Evolutionary conservation across 2,113 vertebrate genomes (phyloP).

Genomic region (Oplegnathus fasciatus): DNA sequence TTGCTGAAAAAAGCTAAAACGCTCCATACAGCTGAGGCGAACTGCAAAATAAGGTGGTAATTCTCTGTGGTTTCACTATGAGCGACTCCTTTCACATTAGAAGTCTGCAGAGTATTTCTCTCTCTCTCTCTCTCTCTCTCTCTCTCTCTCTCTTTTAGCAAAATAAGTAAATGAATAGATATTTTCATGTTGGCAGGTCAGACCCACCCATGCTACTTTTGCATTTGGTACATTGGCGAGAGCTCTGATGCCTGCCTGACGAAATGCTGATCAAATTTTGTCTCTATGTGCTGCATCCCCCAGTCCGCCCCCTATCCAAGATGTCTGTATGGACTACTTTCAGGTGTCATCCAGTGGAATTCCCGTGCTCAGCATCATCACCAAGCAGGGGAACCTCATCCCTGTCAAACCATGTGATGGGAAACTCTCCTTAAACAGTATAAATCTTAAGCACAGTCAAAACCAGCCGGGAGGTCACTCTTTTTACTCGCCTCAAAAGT

Average conservation of each 20-base stretch:
- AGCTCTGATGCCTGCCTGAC: conserved; percentile 27
- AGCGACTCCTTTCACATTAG: background rate
- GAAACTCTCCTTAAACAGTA: background rate
- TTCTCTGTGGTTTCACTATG: background rate
- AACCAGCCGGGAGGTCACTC: background rate
- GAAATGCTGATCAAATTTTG: conserved; percentile 41
- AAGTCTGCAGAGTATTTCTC: background rate
- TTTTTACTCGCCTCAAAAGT: background rate
- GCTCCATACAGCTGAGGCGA: background rate
- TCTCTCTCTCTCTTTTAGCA: background rate
- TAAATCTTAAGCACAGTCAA: background rate
- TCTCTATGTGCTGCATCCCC: conserved; percentile 47
- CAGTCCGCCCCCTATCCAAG: conserved; percentile 46
- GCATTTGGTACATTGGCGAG: conserved; percentile 24
- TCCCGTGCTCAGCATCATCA: conserved; percentile 20
- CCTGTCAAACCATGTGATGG: background rate
- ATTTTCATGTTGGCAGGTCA: conserved; percentile 59
- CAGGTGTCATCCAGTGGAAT: conserved; percentile 51
- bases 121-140: background rate
- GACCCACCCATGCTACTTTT: conserved; percentile 29
- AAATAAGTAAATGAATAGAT: conserved; percentile 20
- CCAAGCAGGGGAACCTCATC: background rate
- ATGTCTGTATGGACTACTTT: conserved; percentile 61
- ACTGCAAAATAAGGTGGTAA: background rate
- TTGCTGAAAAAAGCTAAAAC: background rate